Evolutionary conservation across 2,888 invertebrate species (phyloP).

Genomic region (Drosophila helvetica): DNA sequence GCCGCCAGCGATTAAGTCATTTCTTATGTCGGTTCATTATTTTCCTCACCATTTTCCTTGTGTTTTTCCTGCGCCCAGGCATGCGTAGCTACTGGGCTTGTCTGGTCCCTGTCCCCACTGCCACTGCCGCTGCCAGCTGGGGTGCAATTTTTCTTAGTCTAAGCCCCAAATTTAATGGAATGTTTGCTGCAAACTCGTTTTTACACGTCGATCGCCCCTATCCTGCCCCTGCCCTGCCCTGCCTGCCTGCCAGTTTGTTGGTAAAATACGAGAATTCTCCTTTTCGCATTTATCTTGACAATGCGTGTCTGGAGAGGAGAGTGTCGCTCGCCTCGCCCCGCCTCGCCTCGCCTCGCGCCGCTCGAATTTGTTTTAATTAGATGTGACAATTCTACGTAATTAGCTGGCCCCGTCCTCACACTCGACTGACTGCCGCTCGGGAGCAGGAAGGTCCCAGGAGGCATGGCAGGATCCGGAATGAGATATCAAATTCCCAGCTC

Average conservation of each 20-base stretch:
- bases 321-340: conserved; percentile 8
- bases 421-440: conserved; percentile 48
- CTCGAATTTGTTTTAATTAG: conserved; percentile 75
- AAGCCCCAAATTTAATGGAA: conserved; percentile 69
- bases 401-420: conserved; percentile 70
- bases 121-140: conserved; percentile 41
- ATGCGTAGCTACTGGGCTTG: conserved; percentile 78
- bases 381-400: conserved; percentile 81
- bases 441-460: conserved; percentile 2
- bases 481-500: conserved; percentile 67
- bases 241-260: conserved; percentile 56
- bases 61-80: conserved; percentile 11
- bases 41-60: conserved; percentile 39
- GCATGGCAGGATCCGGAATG: not conserved
- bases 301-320: conserved; percentile 48
- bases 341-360: conserved; percentile 8
- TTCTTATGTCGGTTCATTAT: conserved; percentile 77
- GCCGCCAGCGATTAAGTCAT: conserved; percentile 80
- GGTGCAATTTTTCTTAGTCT: conserved; percentile 52
- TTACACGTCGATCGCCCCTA: conserved; percentile 31
- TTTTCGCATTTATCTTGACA: conserved; percentile 68
- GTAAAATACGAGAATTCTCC: conserved; percentile 41
- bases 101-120: conserved; percentile 11
- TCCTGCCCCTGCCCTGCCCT: not conserved
- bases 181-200: conserved; percentile 56